Conservation (phyloP, 2,113 vertebrate genomes). For the human region DNA sequence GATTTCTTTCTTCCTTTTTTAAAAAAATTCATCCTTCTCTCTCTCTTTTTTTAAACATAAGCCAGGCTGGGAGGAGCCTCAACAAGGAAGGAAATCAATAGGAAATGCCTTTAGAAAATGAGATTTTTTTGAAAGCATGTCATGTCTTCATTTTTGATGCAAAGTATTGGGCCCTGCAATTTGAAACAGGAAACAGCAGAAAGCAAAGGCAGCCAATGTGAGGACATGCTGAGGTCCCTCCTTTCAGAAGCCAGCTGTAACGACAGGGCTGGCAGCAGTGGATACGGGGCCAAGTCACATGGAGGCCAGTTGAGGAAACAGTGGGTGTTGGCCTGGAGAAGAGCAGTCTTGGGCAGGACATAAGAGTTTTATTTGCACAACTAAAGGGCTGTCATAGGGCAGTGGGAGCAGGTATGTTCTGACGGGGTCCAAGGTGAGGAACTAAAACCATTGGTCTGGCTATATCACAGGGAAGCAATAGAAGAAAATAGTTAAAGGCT, state of each 20-base stretch:
- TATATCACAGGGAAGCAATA: not conserved
- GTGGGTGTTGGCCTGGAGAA: not conserved
- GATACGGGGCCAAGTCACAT: not conserved
- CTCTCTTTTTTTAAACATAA: not conserved
- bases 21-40: not conserved
- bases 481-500: not conserved
- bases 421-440: not conserved
- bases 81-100: conserved; percentile 73
- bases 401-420: not conserved
- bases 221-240: not conserved
- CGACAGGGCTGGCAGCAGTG: not conserved
- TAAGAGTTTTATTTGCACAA: not conserved
- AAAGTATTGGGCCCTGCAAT: conserved; percentile 3
- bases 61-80: conserved; percentile 19
- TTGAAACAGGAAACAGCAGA: conserved; percentile 59
- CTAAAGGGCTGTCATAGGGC: not conserved
- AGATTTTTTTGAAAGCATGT: conserved; percentile 56
- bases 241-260: not conserved
- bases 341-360: not conserved
- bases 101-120: conserved; percentile 76
- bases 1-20: not conserved
- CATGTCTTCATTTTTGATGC: conserved; percentile 53
- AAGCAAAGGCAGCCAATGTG: not conserved
- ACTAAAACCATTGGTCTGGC: not conserved
- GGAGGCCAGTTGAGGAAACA: not conserved